Evolutionary conservation across 2,797 vertebrate genomes (phyloP), one percentile per base, ranked within the genome.

Genomic region (Sitta carolinensis): DNA sequence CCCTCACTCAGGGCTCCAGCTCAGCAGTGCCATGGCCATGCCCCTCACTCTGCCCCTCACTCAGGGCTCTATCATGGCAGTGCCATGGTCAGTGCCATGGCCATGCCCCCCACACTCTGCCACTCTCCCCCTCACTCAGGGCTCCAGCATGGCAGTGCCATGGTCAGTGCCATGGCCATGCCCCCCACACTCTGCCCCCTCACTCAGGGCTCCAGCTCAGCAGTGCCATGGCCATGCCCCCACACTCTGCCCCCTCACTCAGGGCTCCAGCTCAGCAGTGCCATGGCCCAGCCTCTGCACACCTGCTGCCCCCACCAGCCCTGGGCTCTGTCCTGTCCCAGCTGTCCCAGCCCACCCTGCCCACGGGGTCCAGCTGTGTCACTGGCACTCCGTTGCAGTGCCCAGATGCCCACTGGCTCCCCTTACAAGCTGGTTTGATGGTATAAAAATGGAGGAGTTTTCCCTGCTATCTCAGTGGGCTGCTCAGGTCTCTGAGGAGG

Each of bases 301-400:
- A 16, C 16, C 69, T 21, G 36, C 48, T 36, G 9, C 55, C 10
- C 9, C 61, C 29, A 13, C n/a, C 16, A 1, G 6, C n/a, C 27
- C 8, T 13, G 20, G 6, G 0, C 17, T 23, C 22, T 42, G 57
- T 4, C 26, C 64, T 87, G 64, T 22, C 26, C 26, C 84, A 14
- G 58, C 72, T 50, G n/a, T 22, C 40, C n/a, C 63, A 64, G 26
- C 1, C 10, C 47, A 9, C 10, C 70, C 1, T 12, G 34, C 34
- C 50, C 15, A 3, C 1, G 3, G 38, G 54, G 51, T 29, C 36
- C 67, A 25, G 32, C 27, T 25, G n/a, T 13, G 59, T 13, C 51
- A 4, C 61, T 22, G n/a, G 8, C 9, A 0, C 50, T 5, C 38
- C 18, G 27, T 5, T 23, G 59, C 30, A 1, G 4, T 25, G 59